phyloP scores from a whole-genome alignment of 2,888 invertebrate genomes.

The Smittia sp. region DNA sequence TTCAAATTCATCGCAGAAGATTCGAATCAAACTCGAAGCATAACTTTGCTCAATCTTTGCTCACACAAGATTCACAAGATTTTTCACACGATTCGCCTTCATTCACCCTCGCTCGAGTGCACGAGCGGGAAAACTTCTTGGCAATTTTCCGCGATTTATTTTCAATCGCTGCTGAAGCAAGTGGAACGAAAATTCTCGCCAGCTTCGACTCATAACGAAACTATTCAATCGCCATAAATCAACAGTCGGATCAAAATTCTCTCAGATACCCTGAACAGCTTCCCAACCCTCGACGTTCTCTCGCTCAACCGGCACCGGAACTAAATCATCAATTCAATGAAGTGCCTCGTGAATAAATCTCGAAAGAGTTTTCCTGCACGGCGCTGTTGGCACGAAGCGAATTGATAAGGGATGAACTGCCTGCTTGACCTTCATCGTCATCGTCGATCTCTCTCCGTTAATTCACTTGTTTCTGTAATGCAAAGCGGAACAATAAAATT shows the following conservation, averaged over 20 bases:
- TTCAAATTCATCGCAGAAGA: not conserved
- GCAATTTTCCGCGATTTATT: not conserved
- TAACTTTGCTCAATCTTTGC: too few species aligned
- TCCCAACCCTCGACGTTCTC: not conserved
- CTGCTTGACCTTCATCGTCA: slow-evolving; percentile 35
- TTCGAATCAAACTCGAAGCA: not conserved
- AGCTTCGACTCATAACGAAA: slow-evolving; percentile 2
- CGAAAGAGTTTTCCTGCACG: not conserved
- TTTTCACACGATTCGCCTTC: not conserved
- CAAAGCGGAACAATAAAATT: slow-evolving; percentile 15
- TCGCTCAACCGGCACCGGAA: slow-evolving; percentile 32
- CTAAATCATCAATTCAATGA: slow-evolving; percentile 39
- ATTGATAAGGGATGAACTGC: slow-evolving; percentile 37
- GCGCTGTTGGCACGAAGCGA: not conserved
- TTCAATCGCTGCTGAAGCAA: not conserved
- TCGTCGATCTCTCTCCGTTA: not conserved
- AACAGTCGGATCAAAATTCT: slow-evolving; percentile 16
- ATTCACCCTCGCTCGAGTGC: not conserved
- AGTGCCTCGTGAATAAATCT: slow-evolving; percentile 23
- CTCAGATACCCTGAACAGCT: not conserved
- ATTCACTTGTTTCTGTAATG: not conserved
- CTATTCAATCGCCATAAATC: slow-evolving; percentile 35
- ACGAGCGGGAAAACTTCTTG: not conserved
- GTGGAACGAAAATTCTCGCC: not conserved
- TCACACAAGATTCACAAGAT: too few species aligned